Percentiles rank a stretch among this genome's conserved stretches.
Evolutionary conservation across 2,113 vertebrate genomes (phyloP).

Genomic region (Chaetodon auriga): DNA sequence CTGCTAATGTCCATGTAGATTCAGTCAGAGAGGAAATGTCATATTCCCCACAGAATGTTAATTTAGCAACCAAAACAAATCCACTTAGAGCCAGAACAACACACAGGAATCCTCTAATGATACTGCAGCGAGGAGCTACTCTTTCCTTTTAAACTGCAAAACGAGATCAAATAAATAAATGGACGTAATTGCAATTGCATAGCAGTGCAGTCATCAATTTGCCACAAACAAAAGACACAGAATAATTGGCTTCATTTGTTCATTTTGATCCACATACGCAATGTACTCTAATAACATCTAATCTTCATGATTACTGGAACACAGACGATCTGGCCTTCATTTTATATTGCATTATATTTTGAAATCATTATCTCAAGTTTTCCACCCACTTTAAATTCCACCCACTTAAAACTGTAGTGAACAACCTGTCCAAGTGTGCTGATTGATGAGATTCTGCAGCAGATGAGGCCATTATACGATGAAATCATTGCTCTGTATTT

Average conservation of each 20-base stretch:
- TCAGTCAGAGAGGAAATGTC: slow-evolving; percentile 63
- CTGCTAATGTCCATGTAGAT: slow-evolving; percentile 48
- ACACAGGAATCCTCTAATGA: slow-evolving; percentile 32
- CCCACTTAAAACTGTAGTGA: background rate
- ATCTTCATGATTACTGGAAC: slow-evolving; percentile 23
- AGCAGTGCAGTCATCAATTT: slow-evolving; percentile 18
- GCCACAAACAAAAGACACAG: slow-evolving; percentile 11
- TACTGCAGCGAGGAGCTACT: background rate
- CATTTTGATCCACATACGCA: slow-evolving; percentile 23
- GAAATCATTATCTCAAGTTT: slow-evolving; percentile 43
- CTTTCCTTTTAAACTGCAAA: background rate
- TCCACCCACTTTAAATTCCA: slow-evolving; percentile 36
- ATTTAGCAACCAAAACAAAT: slow-evolving; percentile 54
- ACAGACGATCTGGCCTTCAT: slow-evolving; percentile 14
- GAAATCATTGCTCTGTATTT: background rate
- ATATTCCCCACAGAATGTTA: slow-evolving; percentile 48
- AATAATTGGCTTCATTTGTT: slow-evolving; percentile 48
- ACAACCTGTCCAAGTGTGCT: background rate
- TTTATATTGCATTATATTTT: slow-evolving; percentile 35
- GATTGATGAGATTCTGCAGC: slow-evolving; percentile 33
- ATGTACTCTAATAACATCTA: slow-evolving; percentile 12
- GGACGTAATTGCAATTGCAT: slow-evolving; percentile 20
- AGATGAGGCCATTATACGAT: slow-evolving; percentile 16
- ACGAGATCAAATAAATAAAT: background rate
- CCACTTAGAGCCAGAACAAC: slow-evolving; percentile 30